Evolutionary conservation across 1,140 invertebrate species (phyloP), one percentile per base, ranked within the genome.

Genomic region (Drosophila melanica): DNA sequence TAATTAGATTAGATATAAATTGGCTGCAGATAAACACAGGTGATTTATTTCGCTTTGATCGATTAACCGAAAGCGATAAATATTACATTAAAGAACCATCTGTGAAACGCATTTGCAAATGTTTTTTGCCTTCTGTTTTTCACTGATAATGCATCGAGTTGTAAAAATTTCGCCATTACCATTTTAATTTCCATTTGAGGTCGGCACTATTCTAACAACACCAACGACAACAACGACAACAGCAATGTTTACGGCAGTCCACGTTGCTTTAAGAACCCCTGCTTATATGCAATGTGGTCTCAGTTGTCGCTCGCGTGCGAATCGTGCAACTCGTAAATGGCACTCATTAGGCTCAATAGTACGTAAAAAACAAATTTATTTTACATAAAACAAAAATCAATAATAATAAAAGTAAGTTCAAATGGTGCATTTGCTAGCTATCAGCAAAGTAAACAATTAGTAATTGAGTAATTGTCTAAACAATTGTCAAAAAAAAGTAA

Each of bases 281-380:
- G 39, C 41, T 54, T 20, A 50, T n/a, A 50, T 42, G 37, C 27
- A 44, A 16, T 6, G 30, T 37, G 8, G 9, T 20, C 27, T 58
- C 68, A 71, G 60, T 71, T 50, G 16, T 30, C 10, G n/a, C 35
- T 55, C 33, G 41, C 27, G 9, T n/a, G 48, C 50, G 50, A 35
- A 45, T 53, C 58, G 58, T 41, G 39, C 10, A 10, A 48, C 57
- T 51, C 39, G 20, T 12, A 11, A 57, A 57, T n/a, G n/a, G 11
- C 30, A 4, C 30, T 39, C 63, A 18, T 16, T 23, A 10, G 5
- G 23, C 23, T 23, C 23, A 23, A n/a, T n/a, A n/a, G 23, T 4
- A 2, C 23, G 23, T n/a, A 4, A 47, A 14, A 30, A 5, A 2
- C 12, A 6, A 18, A 16, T 18, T 18, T 10, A 18, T 45, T 42